Base-by-base conservation (phyloP, 1,140 invertebrate species). In the Drosophila busckii region DNA sequence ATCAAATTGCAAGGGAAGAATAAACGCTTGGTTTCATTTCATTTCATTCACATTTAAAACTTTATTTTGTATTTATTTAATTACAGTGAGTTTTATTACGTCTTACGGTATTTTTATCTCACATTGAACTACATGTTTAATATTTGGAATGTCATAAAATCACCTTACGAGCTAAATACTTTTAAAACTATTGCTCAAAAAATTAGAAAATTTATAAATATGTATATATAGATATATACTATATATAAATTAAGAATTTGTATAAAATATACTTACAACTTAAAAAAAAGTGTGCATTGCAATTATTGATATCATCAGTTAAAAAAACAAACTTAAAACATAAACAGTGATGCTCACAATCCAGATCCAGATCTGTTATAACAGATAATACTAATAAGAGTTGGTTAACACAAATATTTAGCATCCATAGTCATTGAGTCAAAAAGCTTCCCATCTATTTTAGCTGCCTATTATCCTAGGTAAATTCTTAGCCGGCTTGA, bases 71-170 rank as follows among this genome's bases (percentile, higher is more conserved):
- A 2, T 41, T 35, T 48, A 46, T 55, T 55, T 35, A 56, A 53
- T 70, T 61, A 76, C 64, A 70, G 66, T 45, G 31, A 31, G 28
- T 25, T 40, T 58, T 66, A 50, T 28, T 56, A 28, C 20, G 28
- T 53, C 52, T 28, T 49, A 26, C 31, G 22, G 26, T 19, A 32
- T 40, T 20, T 37, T 50, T 67, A 70, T 69, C 23, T 55, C 49
- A 65, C 64, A 65, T 54, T 60, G 34, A 55, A 73, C 69, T 75
- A 80, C 35, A 15, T 52, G 32, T 40, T 70, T 78, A 73, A 73
- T 80, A 59, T 80, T 80, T 80, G 75, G 75, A 80, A 80, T 80
- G 75, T 75, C 75, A 69, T 80, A 69, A 80, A 82, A 82, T 75
- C 64, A 35, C 31, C 75, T 69, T 75, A 73, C 32, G 6, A 19